Base-by-base conservation (phyloP, 2,113 vertebrate species). In the Clinocottus analis region DNA sequence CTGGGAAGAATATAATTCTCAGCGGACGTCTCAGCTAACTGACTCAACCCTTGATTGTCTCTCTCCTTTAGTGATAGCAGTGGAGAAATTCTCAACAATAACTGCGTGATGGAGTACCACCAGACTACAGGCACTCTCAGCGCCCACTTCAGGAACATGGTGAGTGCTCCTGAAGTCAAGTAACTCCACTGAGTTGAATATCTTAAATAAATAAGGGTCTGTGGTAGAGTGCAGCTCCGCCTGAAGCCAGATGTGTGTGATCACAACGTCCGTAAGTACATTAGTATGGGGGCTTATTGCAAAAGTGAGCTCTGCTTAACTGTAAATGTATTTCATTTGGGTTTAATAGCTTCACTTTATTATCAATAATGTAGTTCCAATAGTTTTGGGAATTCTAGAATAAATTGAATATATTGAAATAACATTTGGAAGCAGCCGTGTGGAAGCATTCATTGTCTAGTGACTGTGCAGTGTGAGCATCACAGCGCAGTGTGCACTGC, bases 21-120 rank as follows among this genome's bases (percentile, higher is more conserved):
- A 16, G 31, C 16, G 61, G 39, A 58, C 2, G 19, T 64, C 49
- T 25, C 17, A 4, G n/a, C 12, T 72, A 31, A 66, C 41, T 60
- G 51, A 78, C 63, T 87, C 10, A 3, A 23, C 55, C n/a, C 27
- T 56, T 71, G 47, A 75, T 74, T 60, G 25, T 53, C 45, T 84
- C 58, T 78, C 61, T 58, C 53, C 33, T 59, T 27, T 95, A 98
- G 97, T 2, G 97, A 99, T 85, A 97, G 96, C 94, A 99, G 98
- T 0, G 97, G 98, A 0, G 97, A 99, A 89, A 98, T 99, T 92
- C 87, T 99, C 76, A 99, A 99, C 93, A 99, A 99, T 89, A 97
- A 97, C 92, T 99, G 97, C 0, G 98, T 99, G 79, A 98, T 98
- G 98, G 98, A 99, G 80, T 99, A 98, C 73, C 98, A 99, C 91